Percentiles rank a stretch among this genome's conserved stretches.
Evolutionary conservation across 2,113 vertebrate genomes (phyloP).

Genomic region (Coryphaenoides rupestris): DNA sequence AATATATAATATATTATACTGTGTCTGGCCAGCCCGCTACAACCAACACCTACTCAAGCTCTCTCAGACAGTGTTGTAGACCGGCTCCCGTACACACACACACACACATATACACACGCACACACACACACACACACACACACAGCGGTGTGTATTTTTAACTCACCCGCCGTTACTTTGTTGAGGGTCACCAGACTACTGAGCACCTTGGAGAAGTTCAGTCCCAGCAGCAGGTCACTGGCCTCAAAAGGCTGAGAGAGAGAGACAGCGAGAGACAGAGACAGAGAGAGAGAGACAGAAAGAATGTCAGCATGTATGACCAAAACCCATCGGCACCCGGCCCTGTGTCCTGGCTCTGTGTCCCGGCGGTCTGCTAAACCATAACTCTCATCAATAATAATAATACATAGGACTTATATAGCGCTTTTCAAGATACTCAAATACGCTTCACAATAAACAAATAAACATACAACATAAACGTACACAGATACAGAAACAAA

Average conservation of each 20-base stretch:
- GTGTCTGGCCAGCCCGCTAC: neutral
- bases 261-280: conserved; percentile 15
- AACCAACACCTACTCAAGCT: too few species aligned
- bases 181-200: conserved; percentile 92
- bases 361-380: conserved; percentile 24
- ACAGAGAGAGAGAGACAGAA: conserved; percentile 13
- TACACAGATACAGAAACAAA: too few species aligned
- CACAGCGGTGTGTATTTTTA: conserved; percentile 9
- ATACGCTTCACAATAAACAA: too few species aligned
- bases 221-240: conserved; percentile 93
- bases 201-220: conserved; percentile 95
- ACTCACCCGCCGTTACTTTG: conserved; percentile 96
- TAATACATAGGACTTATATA: too few species aligned
- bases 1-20: too few species aligned
- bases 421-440: too few species aligned
- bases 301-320: neutral
- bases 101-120: neutral
- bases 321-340: neutral
- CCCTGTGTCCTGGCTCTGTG: conserved; percentile 21
- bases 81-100: neutral
- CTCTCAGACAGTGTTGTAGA: too few species aligned
- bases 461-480: too few species aligned
- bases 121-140: too few species aligned
- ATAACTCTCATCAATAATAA: conserved; percentile 32
- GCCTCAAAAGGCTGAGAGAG: conserved; percentile 89